Evolutionary conservation across 2,888 invertebrate genomes (phyloP).

Genomic region (Halictus quadricinctus): DNA sequence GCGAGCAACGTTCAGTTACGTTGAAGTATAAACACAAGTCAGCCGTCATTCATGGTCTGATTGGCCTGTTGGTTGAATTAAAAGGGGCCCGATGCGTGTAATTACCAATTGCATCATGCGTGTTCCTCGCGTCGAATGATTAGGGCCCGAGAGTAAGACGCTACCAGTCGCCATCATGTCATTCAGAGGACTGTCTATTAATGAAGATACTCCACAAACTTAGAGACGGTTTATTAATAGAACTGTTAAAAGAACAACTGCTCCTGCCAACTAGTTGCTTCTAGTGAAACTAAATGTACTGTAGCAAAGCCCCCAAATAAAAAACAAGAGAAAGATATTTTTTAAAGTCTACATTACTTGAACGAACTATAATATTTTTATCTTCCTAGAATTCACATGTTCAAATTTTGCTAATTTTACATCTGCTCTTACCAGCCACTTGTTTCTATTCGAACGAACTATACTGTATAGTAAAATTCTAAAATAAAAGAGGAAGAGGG

Average conservation of each 20-base stretch:
- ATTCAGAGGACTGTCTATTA: neutral
- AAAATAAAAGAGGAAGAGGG: too few species aligned
- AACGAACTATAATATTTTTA: too few species aligned
- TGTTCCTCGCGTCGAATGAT: neutral
- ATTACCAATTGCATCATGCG: constrained; percentile 7
- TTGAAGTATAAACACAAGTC: constrained; percentile 1
- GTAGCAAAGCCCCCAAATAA: neutral
- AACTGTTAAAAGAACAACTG: neutral
- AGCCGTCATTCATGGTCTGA: constrained; percentile 12
- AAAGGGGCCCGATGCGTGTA: neutral
- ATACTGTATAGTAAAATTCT: too few species aligned
- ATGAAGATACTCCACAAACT: neutral
- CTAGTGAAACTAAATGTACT: neutral
- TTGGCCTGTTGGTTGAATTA: constrained; percentile 12
- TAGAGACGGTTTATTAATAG: neutral
- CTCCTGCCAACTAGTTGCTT: neutral
- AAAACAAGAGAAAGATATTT: too few species aligned
- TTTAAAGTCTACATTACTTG: too few species aligned
- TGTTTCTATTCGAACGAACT: too few species aligned
- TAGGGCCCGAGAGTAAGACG: neutral
- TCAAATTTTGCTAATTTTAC: too few species aligned
- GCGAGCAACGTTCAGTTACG: constrained; percentile 3
- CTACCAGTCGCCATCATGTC: neutral
- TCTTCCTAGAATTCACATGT: too few species aligned
- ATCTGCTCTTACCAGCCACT: too few species aligned